Evolutionary conservation across 2,797 vertebrate genomes (phyloP), one percentile per base, ranked within the genome.

Genomic region (Enoplosus armatus): DNA sequence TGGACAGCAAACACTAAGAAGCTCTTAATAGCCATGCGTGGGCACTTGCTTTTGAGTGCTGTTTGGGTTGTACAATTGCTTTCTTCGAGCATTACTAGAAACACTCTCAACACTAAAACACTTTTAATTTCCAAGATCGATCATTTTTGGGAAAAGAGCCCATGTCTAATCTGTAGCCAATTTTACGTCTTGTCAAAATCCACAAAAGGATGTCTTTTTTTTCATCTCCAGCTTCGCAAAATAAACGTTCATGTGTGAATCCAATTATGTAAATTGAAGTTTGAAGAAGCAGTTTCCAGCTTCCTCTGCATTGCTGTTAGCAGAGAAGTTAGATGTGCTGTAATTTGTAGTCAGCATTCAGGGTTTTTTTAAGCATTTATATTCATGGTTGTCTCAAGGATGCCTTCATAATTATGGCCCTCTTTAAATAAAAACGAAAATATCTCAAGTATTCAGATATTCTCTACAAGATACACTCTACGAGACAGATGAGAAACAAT

Each of bases 301-400:
- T 14, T 31, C 27, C 1, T 48, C 53, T 48, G 9, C 39, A 45
- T 47, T 70, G 51, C 15, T 11, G 20, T 75, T n/a, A 43, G 18
- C 22, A 18, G 14, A 31, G 11, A 29, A 48, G 1, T 45, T n/a
- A 31, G 11, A 72, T 45, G 26, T 29, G 1, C 18, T 18, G 16
- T 22, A 10, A 68, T 59, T 66, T 51, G 2, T 53, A 26, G 26
- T 67, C 29, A 65, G 24, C 1, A 37, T 71, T 51, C 26, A 58
- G 37, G 8, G 0, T 3, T 14, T 29, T 14, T 48, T 65, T 47
- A 48, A 43, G 27, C 10, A 60, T 71, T 66, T 50, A 6, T 65
- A 39, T 64, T 67, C 50, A 6, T 63, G 24, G 7, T 58, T 48
- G 58, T 72, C 50, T 79, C 3, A 26, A 63, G 10, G 43, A 58